Conservation (phyloP, 1,140 invertebrate species). For the Gonatopus flavifemur region DNA sequence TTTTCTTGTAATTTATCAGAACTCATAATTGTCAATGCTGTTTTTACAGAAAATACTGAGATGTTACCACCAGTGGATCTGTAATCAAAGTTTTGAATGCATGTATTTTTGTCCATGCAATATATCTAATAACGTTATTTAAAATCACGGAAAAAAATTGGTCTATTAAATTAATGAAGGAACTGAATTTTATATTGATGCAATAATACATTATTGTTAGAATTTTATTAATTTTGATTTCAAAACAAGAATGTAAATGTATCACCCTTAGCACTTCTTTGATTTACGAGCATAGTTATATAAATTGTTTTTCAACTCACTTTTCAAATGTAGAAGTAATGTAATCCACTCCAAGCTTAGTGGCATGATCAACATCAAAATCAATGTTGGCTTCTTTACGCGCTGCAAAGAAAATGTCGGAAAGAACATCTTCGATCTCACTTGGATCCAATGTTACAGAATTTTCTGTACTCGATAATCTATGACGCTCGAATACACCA, state of each 20-base stretch:
- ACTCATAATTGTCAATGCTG: conserved; percentile 59
- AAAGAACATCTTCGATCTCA: conserved; percentile 60
- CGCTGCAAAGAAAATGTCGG: conserved; percentile 60
- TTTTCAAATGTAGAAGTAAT: conserved; percentile 59
- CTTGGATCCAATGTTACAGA: conserved; percentile 53
- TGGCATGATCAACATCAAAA: conserved; percentile 52
- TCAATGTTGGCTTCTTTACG: conserved; percentile 54
- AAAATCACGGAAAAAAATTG: too few species aligned
- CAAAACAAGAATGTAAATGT: too few species aligned
- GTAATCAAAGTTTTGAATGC: too few species aligned
- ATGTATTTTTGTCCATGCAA: too few species aligned
- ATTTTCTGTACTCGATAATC: conserved; percentile 58
- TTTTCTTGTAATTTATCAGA: conserved; percentile 61
- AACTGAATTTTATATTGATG: too few species aligned
- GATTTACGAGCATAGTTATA: too few species aligned
- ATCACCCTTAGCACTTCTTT: too few species aligned
- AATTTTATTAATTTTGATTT: too few species aligned
- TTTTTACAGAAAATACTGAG: conserved; percentile 59
- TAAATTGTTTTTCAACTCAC: conserved; percentile 46
- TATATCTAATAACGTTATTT: too few species aligned
- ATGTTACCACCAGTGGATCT: conserved; percentile 57
- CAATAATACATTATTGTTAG: too few species aligned
- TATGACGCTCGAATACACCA: conserved; percentile 61
- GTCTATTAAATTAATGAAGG: too few species aligned
- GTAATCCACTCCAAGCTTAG: conserved; percentile 57